A percentile compares a stretch with the other conserved stretches of the same genome.
Conservation (phyloP, 2,888 invertebrate species). For the Netelia virgata region DNA sequence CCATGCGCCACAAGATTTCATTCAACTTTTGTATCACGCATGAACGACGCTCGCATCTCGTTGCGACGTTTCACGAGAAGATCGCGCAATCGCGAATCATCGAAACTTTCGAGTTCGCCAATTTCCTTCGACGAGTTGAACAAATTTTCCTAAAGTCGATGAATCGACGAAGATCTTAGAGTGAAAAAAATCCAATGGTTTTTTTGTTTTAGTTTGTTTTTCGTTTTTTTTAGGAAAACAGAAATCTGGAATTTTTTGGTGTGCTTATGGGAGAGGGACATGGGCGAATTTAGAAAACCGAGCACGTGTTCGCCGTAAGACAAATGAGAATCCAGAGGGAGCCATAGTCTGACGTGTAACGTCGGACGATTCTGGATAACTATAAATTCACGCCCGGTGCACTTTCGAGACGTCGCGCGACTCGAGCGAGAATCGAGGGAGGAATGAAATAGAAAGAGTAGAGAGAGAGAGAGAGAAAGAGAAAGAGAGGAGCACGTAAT, state of each 20-base stretch:
- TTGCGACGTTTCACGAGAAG: no score
- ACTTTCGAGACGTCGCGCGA: conserved; percentile 3
- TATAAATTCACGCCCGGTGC: conserved; percentile 59
- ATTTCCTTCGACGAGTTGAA: no score
- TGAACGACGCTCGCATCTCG: no score
- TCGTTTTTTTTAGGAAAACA: background rate
- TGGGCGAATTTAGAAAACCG: conserved; percentile 27
- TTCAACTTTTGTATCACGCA: conserved; percentile 30
- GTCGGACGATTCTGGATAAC: conserved; percentile 58
- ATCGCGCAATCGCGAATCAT: no score
- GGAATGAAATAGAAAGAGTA: conserved; percentile 59
- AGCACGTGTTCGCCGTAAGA: conserved; percentile 56
- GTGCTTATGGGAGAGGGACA: background rate
- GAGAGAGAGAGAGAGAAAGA: conserved; percentile 51
- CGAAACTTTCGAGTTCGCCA: no score
- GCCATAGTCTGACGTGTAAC: conserved; percentile 49
- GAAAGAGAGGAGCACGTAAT: conserved; percentile 62
- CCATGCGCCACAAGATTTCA: conserved; percentile 53
- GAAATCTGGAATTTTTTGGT: background rate
- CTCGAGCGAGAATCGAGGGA: conserved; percentile 47
- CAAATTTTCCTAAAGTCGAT: no score
- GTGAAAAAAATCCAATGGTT: no score
- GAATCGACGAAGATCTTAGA: no score
- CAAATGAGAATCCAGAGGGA: conserved; percentile 60
- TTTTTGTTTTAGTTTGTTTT: background rate